These are phyloP conservation scores for Agelaius phoeniceus DNA, from an alignment of 2,113 vertebrate genomes.

Conservation along the genomic window DNA sequence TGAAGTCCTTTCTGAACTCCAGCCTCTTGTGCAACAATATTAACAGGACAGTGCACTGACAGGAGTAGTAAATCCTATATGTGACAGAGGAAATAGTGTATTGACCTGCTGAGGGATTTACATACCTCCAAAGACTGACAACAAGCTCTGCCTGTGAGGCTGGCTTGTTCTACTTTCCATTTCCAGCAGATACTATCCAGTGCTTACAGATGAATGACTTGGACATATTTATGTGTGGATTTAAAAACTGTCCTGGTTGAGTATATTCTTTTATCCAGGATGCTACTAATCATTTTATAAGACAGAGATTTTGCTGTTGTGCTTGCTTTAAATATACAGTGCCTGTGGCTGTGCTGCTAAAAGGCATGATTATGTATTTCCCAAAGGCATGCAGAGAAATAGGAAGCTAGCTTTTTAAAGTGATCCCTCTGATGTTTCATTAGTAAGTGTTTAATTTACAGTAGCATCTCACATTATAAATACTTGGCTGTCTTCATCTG, in stretches of 20 bases:
- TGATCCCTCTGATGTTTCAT: slow-evolving; percentile 51
- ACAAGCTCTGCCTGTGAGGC: not conserved
- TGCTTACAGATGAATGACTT: not conserved
- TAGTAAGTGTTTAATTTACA: slow-evolving; percentile 31
- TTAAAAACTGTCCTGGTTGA: not conserved
- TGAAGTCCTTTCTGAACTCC: not conserved
- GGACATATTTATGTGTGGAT: not conserved
- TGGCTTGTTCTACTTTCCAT: not conserved
- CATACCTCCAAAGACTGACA: not conserved
- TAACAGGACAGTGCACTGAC: not conserved
- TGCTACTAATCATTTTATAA: not conserved
- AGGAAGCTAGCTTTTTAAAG: slow-evolving; percentile 8
- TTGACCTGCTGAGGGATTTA: slow-evolving; percentile 15
- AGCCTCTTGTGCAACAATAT: not conserved
- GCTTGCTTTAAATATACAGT: not conserved
- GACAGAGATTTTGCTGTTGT: not conserved
- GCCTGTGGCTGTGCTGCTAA: slow-evolving; percentile 6
- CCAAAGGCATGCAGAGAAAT: slow-evolving; percentile 24
- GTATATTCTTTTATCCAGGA: not conserved
- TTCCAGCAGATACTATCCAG: not conserved
- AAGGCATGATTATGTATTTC: slow-evolving; percentile 12
- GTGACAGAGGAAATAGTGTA: slow-evolving; percentile 13
- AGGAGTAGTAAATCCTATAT: not conserved
- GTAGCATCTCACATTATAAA: slow-evolving; percentile 52
- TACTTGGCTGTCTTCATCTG: slow-evolving; percentile 27